Evolutionary conservation across 2,113 vertebrate genomes (phyloP).

Genomic region (Eretmochelys imbricata): DNA sequence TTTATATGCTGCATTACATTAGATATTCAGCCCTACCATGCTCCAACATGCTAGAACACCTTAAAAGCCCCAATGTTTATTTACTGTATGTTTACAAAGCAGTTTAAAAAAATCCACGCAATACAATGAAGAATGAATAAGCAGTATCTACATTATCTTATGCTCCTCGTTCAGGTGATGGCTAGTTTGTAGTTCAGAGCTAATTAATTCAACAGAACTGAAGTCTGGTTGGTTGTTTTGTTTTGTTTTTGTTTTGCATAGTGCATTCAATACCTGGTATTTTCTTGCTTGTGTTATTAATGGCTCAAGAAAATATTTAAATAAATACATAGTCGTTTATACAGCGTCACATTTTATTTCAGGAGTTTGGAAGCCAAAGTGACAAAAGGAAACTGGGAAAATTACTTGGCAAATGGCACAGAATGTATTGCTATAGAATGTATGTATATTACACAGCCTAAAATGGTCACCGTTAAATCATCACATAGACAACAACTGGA

Average conservation of each 20-base stretch:
- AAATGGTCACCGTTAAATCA: conserved; percentile 15
- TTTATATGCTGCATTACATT: neutral
- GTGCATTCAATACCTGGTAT: conserved; percentile 34
- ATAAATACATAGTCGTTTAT: conserved; percentile 47
- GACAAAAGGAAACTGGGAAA: conserved; percentile 42
- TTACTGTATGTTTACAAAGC: neutral
- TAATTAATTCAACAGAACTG: conserved; percentile 12
- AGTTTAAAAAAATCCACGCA: neutral
- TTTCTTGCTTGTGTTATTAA: conserved; percentile 17
- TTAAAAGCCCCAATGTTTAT: neutral
- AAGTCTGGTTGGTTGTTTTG: conserved; percentile 23
- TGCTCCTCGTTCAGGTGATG: conserved; percentile 17
- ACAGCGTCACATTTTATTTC: conserved; percentile 66
- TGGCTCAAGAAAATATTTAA: conserved; percentile 50
- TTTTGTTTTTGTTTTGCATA: conserved; percentile 28
- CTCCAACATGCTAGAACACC: neutral
- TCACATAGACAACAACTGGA: neutral
- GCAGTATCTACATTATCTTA: conserved; percentile 48
- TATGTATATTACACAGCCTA: conserved; percentile 48
- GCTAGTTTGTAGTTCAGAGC: conserved; percentile 27
- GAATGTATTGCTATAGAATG: conserved; percentile 50
- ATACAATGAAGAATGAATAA: conserved; percentile 13
- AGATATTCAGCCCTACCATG: neutral
- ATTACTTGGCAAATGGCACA: conserved; percentile 58
- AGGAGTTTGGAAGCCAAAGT: conserved; percentile 61